Percentiles rank a stretch among this genome's conserved stretches.
Evolutionary conservation across 2,888 invertebrate genomes (phyloP).

Genomic region (Sturmia bella): DNA sequence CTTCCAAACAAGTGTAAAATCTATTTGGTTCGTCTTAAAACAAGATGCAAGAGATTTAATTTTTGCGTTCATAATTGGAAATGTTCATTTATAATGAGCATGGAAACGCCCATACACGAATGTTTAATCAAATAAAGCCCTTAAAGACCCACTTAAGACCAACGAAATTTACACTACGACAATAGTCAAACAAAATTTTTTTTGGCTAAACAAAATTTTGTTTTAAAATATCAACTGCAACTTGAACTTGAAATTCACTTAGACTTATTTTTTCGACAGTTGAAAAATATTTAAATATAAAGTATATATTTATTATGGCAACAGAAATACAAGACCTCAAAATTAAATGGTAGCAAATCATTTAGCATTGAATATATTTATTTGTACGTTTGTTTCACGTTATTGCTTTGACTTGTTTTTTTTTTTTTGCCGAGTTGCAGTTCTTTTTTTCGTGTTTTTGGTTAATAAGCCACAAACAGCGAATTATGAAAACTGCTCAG

Average conservation of each 20-base stretch:
- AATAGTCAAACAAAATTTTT: not conserved
- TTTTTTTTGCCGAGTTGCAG: slow-evolving; percentile 27
- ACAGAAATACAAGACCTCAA: slow-evolving; percentile 12
- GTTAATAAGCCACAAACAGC: slow-evolving; percentile 30
- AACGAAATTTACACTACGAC: not conserved
- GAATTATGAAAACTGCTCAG: not conserved
- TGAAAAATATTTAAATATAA: slow-evolving; percentile 11
- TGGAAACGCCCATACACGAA: too few species aligned
- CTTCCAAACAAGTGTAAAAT: too few species aligned
- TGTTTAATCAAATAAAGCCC: too few species aligned
- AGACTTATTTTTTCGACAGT: not conserved
- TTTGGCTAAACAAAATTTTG: not conserved
- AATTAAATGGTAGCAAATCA: slow-evolving; percentile 23
- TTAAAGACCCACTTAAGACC: too few species aligned
- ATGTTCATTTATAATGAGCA: too few species aligned
- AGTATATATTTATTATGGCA: slow-evolving; percentile 4
- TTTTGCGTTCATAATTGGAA: too few species aligned
- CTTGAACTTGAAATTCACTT: slow-evolving; percentile 35
- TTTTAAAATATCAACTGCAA: slow-evolving; percentile 8
- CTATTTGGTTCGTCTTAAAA: too few species aligned
- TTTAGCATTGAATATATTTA: slow-evolving; percentile 35
- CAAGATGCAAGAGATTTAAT: too few species aligned
- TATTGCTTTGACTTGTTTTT: not conserved
- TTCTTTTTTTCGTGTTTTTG: slow-evolving; percentile 5
- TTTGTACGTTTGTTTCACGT: not conserved